A percentile compares a stretch with the other conserved stretches of the same genome.
These are phyloP conservation scores for Agrochola litura DNA, from an alignment of 2,888 invertebrate species.

Conservation along the genomic window DNA sequence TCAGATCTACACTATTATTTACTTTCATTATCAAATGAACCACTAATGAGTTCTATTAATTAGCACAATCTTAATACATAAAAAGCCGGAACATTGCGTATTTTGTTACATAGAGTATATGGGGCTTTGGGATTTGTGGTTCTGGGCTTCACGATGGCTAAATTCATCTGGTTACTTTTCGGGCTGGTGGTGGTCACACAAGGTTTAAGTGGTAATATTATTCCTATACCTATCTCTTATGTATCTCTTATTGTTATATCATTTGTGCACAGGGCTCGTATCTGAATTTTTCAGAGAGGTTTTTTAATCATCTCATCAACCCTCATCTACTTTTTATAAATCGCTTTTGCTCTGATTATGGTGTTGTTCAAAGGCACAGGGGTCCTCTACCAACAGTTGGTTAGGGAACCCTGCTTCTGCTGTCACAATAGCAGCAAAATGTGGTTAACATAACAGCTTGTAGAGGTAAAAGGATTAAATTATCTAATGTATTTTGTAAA, in stretches of 20 bases:
- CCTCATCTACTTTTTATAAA: too few relatives aligned
- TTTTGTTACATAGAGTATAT: conserved; percentile 12
- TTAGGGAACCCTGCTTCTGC: too few relatives aligned
- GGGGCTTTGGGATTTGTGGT: conserved; percentile 31
- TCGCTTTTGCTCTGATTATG: too few relatives aligned
- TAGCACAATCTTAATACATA: conserved; percentile 38
- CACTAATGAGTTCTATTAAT: conserved; percentile 43
- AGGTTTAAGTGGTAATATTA: conserved; percentile 56
- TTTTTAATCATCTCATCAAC: too few relatives aligned
- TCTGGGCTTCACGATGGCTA: conserved; percentile 52
- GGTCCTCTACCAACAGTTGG: too few relatives aligned
- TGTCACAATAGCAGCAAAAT: not conserved
- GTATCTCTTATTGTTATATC: not conserved
- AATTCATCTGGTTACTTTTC: conserved; percentile 58
- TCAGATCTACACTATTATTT: conserved; percentile 28
- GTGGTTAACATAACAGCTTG: too few relatives aligned
- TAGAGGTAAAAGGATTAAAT: too few relatives aligned
- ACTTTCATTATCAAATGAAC: conserved; percentile 18
- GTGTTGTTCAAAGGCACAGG: too few relatives aligned
- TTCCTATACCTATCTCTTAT: not conserved
- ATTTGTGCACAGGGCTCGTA: not conserved
- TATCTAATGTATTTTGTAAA: not conserved
- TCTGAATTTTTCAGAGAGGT: not conserved
- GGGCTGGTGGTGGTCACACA: conserved; percentile 51
- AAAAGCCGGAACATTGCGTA: conserved; percentile 15